Evolutionary conservation across 2,113 vertebrate species (phyloP).

Genomic region (Clarias macrocephalus): DNA sequence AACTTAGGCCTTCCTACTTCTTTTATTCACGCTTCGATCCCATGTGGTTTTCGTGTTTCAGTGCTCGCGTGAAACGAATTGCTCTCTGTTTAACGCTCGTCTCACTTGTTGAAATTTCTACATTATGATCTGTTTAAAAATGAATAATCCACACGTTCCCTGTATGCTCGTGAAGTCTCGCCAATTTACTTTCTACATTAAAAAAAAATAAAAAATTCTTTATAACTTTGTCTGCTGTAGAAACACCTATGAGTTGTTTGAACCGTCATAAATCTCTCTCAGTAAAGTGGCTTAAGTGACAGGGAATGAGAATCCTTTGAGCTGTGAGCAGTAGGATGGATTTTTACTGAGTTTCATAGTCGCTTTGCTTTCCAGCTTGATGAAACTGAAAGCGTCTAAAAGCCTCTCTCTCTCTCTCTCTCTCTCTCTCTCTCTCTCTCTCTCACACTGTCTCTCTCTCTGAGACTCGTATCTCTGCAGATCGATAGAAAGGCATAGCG

Average conservation of each 20-base stretch:
- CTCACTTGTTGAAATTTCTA: not conserved
- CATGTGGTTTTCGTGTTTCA: not conserved
- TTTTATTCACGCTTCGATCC: not conserved
- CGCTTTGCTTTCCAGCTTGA: slow-evolving; percentile 9
- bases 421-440: no score
- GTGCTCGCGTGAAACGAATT: not conserved
- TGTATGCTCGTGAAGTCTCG: no score
- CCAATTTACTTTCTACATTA: no score
- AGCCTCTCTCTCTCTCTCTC: not conserved
- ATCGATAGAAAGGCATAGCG: slow-evolving; percentile 82
- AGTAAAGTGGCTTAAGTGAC: not conserved
- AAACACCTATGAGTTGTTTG: not conserved
- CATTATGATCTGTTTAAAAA: not conserved
- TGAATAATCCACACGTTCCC: no score
- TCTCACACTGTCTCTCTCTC: no score
- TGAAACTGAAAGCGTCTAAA: not conserved
- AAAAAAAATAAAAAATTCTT: not conserved
- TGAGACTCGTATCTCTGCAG: slow-evolving; percentile 59
- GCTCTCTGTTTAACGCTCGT: not conserved
- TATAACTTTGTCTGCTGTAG: not conserved
- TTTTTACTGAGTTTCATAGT: not conserved
- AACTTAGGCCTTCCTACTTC: not conserved
- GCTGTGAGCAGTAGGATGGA: not conserved
- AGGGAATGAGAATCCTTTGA: not conserved
- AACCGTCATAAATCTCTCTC: not conserved